Conservation (phyloP, 2,888 invertebrate species). For the Oligia latruncula region DNA sequence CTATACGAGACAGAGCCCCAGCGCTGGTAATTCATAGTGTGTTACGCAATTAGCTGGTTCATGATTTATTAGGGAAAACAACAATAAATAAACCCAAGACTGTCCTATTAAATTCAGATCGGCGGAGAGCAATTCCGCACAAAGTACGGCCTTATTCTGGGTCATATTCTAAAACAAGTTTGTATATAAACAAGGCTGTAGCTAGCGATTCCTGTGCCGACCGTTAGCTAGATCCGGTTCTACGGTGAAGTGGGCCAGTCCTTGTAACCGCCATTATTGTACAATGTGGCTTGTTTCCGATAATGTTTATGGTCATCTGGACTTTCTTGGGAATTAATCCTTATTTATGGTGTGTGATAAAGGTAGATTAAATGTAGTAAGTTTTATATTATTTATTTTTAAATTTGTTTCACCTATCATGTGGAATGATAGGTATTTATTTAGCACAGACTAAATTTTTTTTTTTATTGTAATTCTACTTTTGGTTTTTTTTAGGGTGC, state of each 20-base stretch:
- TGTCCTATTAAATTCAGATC: constrained; percentile 20
- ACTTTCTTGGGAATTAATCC: constrained; percentile 24
- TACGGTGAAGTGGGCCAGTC: constrained; percentile 49
- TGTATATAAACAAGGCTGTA: constrained; percentile 59
- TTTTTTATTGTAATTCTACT: too few species aligned
- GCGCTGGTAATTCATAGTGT: too few species aligned
- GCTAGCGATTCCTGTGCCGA: constrained; percentile 62
- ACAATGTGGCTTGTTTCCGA: constrained; percentile 34
- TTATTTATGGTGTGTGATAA: background rate
- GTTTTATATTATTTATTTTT: too few species aligned
- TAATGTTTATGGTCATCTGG: constrained; percentile 26
- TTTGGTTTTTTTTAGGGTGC: background rate
- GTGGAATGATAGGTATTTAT: background rate
- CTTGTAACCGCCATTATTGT: constrained; percentile 45
- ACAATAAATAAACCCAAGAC: background rate
- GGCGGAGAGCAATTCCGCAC: constrained; percentile 37
- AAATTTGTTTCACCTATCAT: too few species aligned
- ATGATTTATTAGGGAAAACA: background rate
- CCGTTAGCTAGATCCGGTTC: constrained; percentile 64
- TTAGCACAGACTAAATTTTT: background rate
- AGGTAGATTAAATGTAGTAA: background rate
- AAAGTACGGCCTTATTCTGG: constrained; percentile 47
- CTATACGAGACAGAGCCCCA: too few species aligned
- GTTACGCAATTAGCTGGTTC: background rate
- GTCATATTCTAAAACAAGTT: constrained; percentile 63